A percentile compares a stretch with the other conserved stretches of the same genome.
These are phyloP conservation scores for Irena cyanogastra DNA, from an alignment of 2,113 vertebrate species.

Conservation along the genomic window DNA sequence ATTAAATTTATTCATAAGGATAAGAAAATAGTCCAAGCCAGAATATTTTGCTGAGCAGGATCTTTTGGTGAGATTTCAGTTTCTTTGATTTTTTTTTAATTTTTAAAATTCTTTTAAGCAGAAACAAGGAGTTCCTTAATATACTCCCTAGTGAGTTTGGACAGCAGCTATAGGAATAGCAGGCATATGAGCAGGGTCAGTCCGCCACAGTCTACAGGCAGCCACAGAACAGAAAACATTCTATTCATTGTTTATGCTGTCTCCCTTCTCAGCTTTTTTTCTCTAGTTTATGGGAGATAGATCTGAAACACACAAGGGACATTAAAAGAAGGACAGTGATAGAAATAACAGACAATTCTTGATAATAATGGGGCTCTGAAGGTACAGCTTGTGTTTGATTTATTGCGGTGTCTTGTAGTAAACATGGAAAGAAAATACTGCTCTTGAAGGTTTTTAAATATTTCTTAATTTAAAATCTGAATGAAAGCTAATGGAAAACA, in stretches of 20 bases:
- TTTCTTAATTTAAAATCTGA: not conserved
- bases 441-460: not conserved
- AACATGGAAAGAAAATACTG: not conserved
- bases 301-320: conserved; percentile 22
- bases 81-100: not conserved
- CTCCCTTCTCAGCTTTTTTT: not conserved
- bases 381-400: not conserved
- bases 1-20: not conserved
- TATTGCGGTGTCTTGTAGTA: not conserved
- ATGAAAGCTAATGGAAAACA: not conserved
- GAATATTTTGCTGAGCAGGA: not conserved
- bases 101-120: not conserved
- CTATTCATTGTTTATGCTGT: not conserved
- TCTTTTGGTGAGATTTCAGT: not conserved
- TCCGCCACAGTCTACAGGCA: not conserved
- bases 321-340: conserved; percentile 7
- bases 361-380: not conserved
- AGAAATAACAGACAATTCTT: conserved; percentile 15
- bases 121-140: not conserved
- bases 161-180: not conserved
- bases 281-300: not conserved
- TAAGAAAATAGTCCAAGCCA: not conserved
- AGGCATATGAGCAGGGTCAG: not conserved
- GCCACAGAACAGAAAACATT: not conserved
- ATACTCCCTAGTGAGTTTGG: not conserved